Conservation (phyloP, 2,888 invertebrate genomes). For the Serrognathus titanus region DNA sequence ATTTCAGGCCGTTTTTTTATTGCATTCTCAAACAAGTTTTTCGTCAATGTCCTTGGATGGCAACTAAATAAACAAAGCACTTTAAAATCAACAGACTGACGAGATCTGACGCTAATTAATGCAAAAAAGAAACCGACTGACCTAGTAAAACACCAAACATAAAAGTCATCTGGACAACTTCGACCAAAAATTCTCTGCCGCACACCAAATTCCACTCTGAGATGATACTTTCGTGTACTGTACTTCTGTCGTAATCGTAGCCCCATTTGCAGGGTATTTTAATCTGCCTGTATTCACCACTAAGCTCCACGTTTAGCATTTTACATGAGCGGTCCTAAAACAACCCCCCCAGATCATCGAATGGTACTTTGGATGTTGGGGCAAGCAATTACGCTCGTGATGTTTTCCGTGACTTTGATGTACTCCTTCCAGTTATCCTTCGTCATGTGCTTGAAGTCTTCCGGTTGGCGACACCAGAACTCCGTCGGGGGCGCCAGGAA, state of each 20-base stretch:
- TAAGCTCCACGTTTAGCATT: constrained; percentile 30
- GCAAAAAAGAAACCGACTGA: constrained; percentile 9
- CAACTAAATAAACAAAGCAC: no score
- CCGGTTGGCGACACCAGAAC: constrained; percentile 54
- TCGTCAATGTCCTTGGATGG: no score
- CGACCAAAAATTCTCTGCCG: constrained; percentile 54
- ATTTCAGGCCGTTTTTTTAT: no score
- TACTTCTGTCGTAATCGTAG: constrained; percentile 55
- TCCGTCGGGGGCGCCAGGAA: constrained; percentile 60
- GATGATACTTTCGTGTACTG: constrained; percentile 61
- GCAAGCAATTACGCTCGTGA: no score
- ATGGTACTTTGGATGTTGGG: no score
- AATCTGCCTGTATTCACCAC: constrained; percentile 9
- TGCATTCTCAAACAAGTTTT: no score
- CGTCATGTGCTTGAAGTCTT: constrained; percentile 31
- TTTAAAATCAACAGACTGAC: no score
- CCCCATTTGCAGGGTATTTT: constrained; percentile 37
- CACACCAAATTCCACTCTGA: constrained; percentile 67
- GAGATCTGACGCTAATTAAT: not conserved
- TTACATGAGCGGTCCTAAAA: constrained; percentile 32
- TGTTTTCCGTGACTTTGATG: constrained; percentile 23
- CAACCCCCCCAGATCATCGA: no score
- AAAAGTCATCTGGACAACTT: constrained; percentile 58
- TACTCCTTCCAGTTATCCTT: constrained; percentile 51
- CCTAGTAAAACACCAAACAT: constrained; percentile 63